phyloP scores from a whole-genome alignment of 37 sponge, comb jelly and placozoan genomes.

The Bolinopsis microptera region DNA sequence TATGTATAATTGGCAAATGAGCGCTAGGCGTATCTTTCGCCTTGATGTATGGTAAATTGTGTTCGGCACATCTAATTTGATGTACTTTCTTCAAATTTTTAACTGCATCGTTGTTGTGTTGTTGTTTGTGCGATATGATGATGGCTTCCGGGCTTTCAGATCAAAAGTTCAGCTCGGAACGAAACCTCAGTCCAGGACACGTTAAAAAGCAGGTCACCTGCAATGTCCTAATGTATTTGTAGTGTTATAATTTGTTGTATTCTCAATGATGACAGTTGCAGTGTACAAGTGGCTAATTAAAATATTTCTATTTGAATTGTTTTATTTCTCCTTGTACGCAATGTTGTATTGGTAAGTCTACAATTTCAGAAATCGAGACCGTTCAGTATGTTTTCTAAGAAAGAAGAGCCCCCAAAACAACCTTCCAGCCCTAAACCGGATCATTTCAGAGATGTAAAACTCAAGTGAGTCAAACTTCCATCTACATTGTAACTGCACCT shows the following conservation, averaged over 20 bases:
- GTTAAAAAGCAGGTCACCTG: too few species aligned
- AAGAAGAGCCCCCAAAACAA: neutral
- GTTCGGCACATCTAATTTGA: neutral
- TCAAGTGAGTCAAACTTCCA: constrained; percentile 7
- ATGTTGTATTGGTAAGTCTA: neutral
- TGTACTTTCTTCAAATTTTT: too few species aligned
- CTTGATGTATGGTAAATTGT: neutral
- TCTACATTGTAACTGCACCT: too few species aligned
- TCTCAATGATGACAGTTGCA: neutral
- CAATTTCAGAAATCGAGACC: neutral
- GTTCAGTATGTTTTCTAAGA: neutral
- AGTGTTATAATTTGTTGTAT: too few species aligned
- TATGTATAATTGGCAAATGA: neutral
- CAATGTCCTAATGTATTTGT: too few species aligned
- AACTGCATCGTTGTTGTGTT: too few species aligned
- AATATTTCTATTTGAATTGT: neutral
- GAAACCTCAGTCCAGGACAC: too few species aligned
- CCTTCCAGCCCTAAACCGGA: neutral
- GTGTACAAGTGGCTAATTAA: neutral
- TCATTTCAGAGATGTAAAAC: neutral
- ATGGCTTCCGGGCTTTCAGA: too few species aligned
- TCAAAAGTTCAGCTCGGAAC: too few species aligned
- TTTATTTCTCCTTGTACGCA: neutral
- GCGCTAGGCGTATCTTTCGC: neutral
- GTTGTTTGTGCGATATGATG: too few species aligned